Evolutionary conservation across 23 tunicate genomes (phyloP).

Genomic region (Corella eumyota): DNA sequence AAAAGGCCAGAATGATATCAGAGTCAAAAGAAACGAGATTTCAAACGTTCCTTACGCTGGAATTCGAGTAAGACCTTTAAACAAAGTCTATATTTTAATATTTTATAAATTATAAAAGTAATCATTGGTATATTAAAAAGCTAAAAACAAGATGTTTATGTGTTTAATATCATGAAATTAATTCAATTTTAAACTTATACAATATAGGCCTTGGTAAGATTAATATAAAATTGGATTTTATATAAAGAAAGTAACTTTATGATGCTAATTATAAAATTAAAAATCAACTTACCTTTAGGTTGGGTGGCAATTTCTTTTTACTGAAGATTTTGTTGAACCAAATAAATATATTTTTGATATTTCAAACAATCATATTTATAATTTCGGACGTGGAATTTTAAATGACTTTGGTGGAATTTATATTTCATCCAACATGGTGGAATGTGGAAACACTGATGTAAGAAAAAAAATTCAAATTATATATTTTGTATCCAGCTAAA

Average conservation of each 20-base stretch:
- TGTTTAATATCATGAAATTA: too few relatives aligned
- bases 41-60: constrained; percentile 43
- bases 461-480: too few relatives aligned
- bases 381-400: constrained; percentile 15
- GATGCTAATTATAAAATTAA: too few relatives aligned
- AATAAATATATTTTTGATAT: constrained; percentile 7
- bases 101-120: neutral
- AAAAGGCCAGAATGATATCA: constrained; percentile 20
- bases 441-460: constrained; percentile 20
- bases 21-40: constrained; percentile 25
- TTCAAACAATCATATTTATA: constrained; percentile 10
- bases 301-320: constrained; percentile 34
- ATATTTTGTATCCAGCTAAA: too few relatives aligned
- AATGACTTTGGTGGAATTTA: constrained; percentile 45
- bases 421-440: constrained; percentile 17
- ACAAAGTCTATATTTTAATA: neutral
- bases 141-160: too few relatives aligned
- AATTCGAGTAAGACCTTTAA: constrained; percentile 22
- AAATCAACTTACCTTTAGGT: too few relatives aligned
- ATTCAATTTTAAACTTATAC: too few relatives aligned
- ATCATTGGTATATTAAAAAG: too few relatives aligned
- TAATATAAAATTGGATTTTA: too few relatives aligned
- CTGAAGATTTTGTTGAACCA: neutral
- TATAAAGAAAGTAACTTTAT: too few relatives aligned
- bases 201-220: too few relatives aligned